Percentiles rank a stretch among this genome's conserved stretches.
Evolutionary conservation across 37 sponge, comb jelly and placozoan genomes (phyloP).

Genomic region (Oopsacas minuta): DNA sequence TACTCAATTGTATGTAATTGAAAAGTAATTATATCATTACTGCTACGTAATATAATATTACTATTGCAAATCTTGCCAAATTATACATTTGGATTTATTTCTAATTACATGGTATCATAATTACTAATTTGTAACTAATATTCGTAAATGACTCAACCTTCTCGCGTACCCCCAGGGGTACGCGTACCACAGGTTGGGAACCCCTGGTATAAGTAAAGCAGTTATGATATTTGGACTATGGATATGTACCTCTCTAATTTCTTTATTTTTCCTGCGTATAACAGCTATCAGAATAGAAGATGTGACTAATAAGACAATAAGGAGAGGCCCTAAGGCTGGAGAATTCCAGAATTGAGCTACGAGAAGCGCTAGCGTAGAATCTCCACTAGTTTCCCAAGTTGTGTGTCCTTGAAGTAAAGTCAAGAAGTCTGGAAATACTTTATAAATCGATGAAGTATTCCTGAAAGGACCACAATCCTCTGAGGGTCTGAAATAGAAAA

Average conservation of each 20-base stretch:
- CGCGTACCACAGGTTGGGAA: too few relatives aligned
- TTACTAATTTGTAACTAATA: too few relatives aligned
- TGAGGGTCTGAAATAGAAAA: not conserved
- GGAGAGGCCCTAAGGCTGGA: not conserved
- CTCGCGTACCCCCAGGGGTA: too few relatives aligned
- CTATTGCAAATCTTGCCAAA: too few relatives aligned
- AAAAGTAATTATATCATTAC: too few relatives aligned
- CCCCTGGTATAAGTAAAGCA: too few relatives aligned
- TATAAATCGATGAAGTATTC: not conserved
- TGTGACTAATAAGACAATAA: not conserved
- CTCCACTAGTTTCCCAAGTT: not conserved
- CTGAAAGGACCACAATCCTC: not conserved
- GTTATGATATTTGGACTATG: not conserved
- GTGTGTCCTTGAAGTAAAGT: not conserved
- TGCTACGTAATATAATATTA: too few relatives aligned
- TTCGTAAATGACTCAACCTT: too few relatives aligned
- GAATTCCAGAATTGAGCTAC: not conserved
- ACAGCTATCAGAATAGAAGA: not conserved
- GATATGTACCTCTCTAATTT: not conserved
- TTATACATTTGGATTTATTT: too few relatives aligned
- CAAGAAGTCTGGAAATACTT: not conserved
- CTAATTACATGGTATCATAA: too few relatives aligned
- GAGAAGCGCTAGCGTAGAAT: not conserved
- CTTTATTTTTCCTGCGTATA: not conserved
- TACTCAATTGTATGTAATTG: too few relatives aligned